phyloP scores from a whole-genome alignment of 2,888 invertebrate genomes.

The Mayetiola destructor region DNA sequence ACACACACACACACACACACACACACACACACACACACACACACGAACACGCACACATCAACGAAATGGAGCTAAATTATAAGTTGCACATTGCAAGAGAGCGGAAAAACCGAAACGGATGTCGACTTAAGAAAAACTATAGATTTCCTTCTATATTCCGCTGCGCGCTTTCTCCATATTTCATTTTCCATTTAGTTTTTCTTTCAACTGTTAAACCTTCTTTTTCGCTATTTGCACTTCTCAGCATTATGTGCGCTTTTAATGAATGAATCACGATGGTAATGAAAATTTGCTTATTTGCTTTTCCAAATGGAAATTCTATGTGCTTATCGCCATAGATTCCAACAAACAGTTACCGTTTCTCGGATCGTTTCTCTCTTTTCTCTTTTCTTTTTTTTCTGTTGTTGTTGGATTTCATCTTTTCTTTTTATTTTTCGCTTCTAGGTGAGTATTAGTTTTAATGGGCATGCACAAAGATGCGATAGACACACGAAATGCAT shows the following conservation, averaged over 20 bases:
- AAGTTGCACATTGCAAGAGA: no score
- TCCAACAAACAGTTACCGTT: no score
- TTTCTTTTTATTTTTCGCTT: no score
- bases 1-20: no score
- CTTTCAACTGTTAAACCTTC: not conserved
- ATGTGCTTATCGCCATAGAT: no score
- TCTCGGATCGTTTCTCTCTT: not conserved
- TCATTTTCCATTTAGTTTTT: not conserved
- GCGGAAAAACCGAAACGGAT: constrained; percentile 15
- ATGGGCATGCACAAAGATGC: not conserved
- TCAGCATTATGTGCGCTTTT: no score
- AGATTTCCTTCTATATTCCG: not conserved
- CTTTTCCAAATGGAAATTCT: constrained; percentile 1
- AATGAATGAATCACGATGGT: constrained; percentile 7
- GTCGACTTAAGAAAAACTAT: constrained; percentile 10
- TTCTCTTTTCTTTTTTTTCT: no score
- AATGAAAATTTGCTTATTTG: constrained; percentile 12
- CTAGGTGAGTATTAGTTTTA: no score
- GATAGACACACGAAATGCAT: no score
- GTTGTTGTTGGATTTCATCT: no score
- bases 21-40: no score
- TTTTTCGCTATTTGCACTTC: not conserved
- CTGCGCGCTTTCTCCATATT: not conserved
- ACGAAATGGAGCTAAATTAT: no score
- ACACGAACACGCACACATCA: not conserved